Evolutionary conservation across 2,888 invertebrate species (phyloP).

Genomic region (Drosophila merina): DNA sequence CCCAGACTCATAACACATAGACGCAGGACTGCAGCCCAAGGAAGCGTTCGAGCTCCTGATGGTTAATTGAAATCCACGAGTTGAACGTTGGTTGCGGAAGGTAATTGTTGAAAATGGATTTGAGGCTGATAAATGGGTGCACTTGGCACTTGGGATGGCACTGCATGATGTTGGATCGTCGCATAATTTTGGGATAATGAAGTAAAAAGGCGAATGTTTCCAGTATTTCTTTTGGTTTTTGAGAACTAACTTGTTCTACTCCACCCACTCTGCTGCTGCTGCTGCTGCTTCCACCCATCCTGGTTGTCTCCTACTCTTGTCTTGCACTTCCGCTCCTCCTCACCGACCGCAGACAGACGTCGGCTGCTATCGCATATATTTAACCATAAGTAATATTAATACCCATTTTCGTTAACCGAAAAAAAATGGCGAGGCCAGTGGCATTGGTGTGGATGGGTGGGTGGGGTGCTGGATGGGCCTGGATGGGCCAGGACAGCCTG

Average conservation of each 20-base stretch:
- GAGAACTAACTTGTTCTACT: not conserved
- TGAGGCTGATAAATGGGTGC: not conserved
- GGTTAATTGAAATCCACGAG: constrained; percentile 18
- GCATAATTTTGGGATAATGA: not conserved
- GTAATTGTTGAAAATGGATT: not conserved
- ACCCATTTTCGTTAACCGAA: constrained; percentile 64
- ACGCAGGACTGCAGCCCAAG: not conserved
- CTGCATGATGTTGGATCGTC: not conserved
- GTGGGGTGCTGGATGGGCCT: constrained; percentile 29
- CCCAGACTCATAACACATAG: not conserved
- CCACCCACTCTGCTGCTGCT: not conserved
- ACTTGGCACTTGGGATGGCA: not conserved
- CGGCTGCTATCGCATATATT: constrained; percentile 62
- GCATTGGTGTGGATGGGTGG: constrained; percentile 7
- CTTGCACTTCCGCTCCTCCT: constrained; percentile 34
- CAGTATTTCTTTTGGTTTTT: not conserved
- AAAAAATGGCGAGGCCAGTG: constrained; percentile 25
- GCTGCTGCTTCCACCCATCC: constrained; percentile 1
- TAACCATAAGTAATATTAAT: constrained; percentile 80
- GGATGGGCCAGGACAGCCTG: constrained; percentile 18
- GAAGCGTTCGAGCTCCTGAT: not conserved
- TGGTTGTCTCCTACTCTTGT: not conserved
- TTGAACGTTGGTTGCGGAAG: not conserved
- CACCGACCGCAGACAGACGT: constrained; percentile 59
- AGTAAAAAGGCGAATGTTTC: not conserved